Evolutionary conservation across 2,888 invertebrate genomes (phyloP), one percentile per base, ranked within the genome.

Genomic region (Leucoptera coffeella): DNA sequence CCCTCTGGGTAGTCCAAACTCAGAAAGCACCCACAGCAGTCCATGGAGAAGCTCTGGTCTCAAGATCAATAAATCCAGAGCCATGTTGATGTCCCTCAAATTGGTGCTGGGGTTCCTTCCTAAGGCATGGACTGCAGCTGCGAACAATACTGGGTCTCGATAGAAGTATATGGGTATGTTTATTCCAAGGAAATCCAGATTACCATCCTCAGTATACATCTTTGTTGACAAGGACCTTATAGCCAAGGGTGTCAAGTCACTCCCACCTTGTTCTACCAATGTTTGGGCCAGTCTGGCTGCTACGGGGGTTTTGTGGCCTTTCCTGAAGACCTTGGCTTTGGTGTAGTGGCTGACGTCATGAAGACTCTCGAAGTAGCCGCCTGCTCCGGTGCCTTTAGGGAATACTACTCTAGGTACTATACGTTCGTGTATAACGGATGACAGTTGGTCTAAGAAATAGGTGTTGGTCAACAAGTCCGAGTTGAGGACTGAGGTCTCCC

Each of bases 381-480:
- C 84, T 4, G 84, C 84, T 17, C 83, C 88, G 24, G 83, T 86
- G 35, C 90, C 91, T 58, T 92, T 92, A 2, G 91, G 90, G 50
- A 89, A 89, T 3, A 87, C 89, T 0, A 90, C 89, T 35, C 91
- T 74, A 47, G 91, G 90, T 1, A 91, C 90, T 39, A 91, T 90
- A 28, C 91, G 74, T 51, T 92, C 91, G 12, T 87, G 67, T 44
- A 78, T 77, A 44, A 90, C 89, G 45, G 87, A 81, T 0, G 80
- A 62, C 34, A 83, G 52, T 48, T 82, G 80, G 39, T 84, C 83
- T 9, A 84, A 35, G 31, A 75, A 77, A 20, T 77, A 74, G 31
- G 75, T 73, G 53, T 92, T 91, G 49, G 88, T 83, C 5, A 90
- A 47, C 4, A 92, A 64, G 15, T 77, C 60, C 1, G 78, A 76